These are phyloP conservation scores for Cetonia aurata DNA, from an alignment of 2,888 invertebrate genomes.

Conservation along the genomic window DNA sequence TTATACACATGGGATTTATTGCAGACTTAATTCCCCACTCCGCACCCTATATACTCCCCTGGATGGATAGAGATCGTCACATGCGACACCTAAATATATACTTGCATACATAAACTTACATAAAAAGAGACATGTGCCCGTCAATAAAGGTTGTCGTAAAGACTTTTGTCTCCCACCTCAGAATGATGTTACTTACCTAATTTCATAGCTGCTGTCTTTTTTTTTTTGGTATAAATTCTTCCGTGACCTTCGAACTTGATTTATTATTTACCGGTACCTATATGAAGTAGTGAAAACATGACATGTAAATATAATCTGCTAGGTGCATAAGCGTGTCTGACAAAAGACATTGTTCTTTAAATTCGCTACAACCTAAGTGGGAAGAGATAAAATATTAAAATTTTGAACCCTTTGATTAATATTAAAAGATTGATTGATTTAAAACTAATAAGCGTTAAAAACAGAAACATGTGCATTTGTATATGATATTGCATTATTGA, in stretches of 20 bases:
- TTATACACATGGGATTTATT: conserved; percentile 25
- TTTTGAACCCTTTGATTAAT: no score
- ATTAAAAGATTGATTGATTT: no score
- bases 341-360: no score
- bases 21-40: conserved; percentile 35
- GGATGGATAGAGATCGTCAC: conserved; percentile 15
- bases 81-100: background rate
- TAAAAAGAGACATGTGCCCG: background rate
- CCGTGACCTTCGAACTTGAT: conserved; percentile 16
- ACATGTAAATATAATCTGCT: no score
- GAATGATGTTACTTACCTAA: conserved; percentile 14
- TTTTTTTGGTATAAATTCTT: conserved; percentile 28
- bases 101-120: conserved; percentile 5
- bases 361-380: no score
- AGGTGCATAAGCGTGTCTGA: no score
- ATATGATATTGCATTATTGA: no score
- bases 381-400: no score
- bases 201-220: conserved; percentile 27
- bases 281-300: background rate
- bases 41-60: conserved; percentile 32
- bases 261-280: conserved; percentile 14
- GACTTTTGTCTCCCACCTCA: conserved; percentile 25
- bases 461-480: no score
- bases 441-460: no score
- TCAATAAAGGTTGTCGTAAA: conserved; percentile 24